Evolutionary conservation across 2,797 vertebrate genomes (phyloP).

Genomic region (Meriones psammophilus): DNA sequence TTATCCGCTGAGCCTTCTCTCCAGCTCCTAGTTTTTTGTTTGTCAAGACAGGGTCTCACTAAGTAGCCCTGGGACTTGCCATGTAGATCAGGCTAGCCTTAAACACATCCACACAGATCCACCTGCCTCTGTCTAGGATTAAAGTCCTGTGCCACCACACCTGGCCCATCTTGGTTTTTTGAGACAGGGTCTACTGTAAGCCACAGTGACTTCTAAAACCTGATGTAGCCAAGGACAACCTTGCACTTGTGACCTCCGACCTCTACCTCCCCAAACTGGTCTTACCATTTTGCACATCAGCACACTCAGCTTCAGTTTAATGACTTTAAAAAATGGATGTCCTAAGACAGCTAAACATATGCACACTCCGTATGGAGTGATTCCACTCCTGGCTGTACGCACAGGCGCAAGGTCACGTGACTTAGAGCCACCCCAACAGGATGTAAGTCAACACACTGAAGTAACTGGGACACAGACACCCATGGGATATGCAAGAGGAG

Average conservation of each 20-base stretch:
- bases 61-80: neutral
- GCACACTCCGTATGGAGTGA: neutral
- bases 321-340: neutral
- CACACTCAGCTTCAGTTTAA: neutral
- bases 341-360: neutral
- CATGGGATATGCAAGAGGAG: neutral
- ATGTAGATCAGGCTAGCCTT: neutral
- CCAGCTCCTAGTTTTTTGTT: neutral
- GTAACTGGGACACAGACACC: neutral
- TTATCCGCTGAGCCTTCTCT: neutral
- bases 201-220: no score
- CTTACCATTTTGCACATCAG: neutral
- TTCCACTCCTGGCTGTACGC: neutral
- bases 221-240: neutral
- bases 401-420: no score
- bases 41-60: neutral
- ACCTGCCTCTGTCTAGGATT: neutral
- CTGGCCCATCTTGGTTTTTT: neutral
- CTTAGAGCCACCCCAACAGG: no score
- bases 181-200: neutral
- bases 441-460: neutral
- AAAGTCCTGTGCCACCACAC: neutral
- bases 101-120: neutral
- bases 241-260: no score
- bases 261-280: neutral